Percentiles rank a stretch among this genome's conserved stretches.
These are phyloP conservation scores for Barbus barbus DNA, from an alignment of 2,113 vertebrate species.

Conservation along the genomic window DNA sequence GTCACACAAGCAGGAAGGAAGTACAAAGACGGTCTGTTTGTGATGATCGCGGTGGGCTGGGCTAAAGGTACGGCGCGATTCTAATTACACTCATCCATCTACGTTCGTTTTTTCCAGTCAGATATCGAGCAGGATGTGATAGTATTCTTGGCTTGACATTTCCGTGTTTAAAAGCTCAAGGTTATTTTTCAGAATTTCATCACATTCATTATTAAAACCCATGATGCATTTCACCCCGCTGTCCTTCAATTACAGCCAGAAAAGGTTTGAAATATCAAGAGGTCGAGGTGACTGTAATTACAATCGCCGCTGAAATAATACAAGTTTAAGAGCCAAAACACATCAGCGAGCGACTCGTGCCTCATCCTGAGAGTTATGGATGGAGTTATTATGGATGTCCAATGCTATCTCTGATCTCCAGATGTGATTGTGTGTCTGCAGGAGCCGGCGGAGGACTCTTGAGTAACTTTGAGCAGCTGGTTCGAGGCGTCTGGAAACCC, in stretches of 20 bases:
- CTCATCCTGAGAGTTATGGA: no score
- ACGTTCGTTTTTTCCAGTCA: neutral
- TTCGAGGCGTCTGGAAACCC: slow-evolving; percentile 94
- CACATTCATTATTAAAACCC: slow-evolving; percentile 42
- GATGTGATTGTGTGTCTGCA: slow-evolving; percentile 61
- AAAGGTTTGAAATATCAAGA: slow-evolving; percentile 39
- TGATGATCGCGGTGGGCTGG: slow-evolving; percentile 94
- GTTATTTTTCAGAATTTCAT: slow-evolving; percentile 22
- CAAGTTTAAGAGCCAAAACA: neutral
- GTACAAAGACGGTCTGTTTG: slow-evolving; percentile 87
- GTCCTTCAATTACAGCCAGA: slow-evolving; percentile 31
- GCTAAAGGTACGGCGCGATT: slow-evolving; percentile 82
- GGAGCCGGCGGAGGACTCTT: slow-evolving; percentile 91
- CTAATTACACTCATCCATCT: neutral
- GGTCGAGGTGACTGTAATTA: slow-evolving; percentile 30
- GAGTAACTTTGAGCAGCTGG: slow-evolving; percentile 90
- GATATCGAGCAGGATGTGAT: neutral
- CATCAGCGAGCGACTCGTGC: neutral
- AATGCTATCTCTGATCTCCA: no score
- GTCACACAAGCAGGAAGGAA: slow-evolving; percentile 81
- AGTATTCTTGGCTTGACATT: slow-evolving; percentile 1
- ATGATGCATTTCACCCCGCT: slow-evolving; percentile 3
- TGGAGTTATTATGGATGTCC: no score
- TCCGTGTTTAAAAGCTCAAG: neutral
- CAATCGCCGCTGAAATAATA: neutral